These are phyloP conservation scores for Camelus dromedarius DNA, from an alignment of 2,113 vertebrate species.

Conservation along the genomic window DNA sequence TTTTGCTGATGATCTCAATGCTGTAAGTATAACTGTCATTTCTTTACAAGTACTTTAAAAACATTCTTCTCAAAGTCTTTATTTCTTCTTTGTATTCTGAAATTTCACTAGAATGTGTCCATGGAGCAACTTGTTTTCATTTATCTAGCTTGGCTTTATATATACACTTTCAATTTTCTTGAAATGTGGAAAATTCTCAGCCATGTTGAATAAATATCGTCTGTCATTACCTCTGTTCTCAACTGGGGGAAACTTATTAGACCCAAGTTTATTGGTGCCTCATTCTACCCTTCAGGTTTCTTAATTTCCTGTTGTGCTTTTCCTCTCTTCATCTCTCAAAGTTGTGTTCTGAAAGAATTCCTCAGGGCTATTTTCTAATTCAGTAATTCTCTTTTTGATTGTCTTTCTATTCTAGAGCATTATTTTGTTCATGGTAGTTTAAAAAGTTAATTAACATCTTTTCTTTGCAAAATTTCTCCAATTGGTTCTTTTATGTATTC, in stretches of 20 bases:
- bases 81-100: neutral
- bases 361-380: neutral
- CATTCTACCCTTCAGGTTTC: neutral
- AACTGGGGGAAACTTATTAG: neutral
- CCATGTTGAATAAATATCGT: neutral
- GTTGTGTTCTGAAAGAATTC: neutral
- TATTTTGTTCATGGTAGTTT: neutral
- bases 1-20: neutral
- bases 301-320: neutral
- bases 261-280: neutral
- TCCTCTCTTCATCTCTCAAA: neutral
- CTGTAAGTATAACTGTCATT: neutral
- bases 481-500: neutral
- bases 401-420: neutral
- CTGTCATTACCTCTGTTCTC: neutral
- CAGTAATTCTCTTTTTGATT: neutral
- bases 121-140: neutral
- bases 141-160: neutral
- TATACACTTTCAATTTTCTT: neutral
- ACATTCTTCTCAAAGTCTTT: neutral
- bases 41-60: neutral
- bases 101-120: neutral
- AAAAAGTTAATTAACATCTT: neutral
- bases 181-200: neutral
- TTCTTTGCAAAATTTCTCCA: neutral